A percentile compares a stretch with the other conserved stretches of the same genome.
These are phyloP conservation scores for Gymnocheta viridis DNA, from an alignment of 2,888 invertebrate genomes.

Conservation along the genomic window DNA sequence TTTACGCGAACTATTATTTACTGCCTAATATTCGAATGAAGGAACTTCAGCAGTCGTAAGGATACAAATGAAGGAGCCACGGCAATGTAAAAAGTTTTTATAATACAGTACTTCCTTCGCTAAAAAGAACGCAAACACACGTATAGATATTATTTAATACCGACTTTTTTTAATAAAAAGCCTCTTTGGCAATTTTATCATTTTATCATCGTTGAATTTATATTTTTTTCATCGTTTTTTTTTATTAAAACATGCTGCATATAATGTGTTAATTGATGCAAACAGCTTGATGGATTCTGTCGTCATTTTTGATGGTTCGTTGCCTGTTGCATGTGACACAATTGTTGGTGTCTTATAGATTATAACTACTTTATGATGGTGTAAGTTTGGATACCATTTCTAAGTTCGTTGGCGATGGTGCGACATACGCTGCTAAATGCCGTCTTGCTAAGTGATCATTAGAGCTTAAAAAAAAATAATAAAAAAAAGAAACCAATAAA, in stretches of 20 bases:
- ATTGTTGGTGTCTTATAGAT: slow-evolving; percentile 66
- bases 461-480: slow-evolving; percentile 56
- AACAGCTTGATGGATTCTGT: slow-evolving; percentile 36
- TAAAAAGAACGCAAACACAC: slow-evolving; percentile 74
- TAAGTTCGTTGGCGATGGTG: slow-evolving; percentile 27
- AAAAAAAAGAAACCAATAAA: not conserved
- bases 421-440: slow-evolving; percentile 35
- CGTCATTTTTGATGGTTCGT: slow-evolving; percentile 70
- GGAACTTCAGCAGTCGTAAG: slow-evolving; percentile 73
- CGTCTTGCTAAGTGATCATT: slow-evolving; percentile 40
- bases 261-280: slow-evolving; percentile 27
- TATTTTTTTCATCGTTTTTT: slow-evolving; percentile 68
- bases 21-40: not conserved
- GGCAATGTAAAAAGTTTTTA: slow-evolving; percentile 78
- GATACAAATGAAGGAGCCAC: slow-evolving; percentile 80
- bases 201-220: slow-evolving; percentile 51
- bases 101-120: slow-evolving; percentile 67
- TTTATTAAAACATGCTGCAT: slow-evolving; percentile 49
- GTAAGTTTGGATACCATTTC: slow-evolving; percentile 48
- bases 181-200: slow-evolving; percentile 1
- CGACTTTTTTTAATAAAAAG: not conserved
- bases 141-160: slow-evolving; percentile 79
- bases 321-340: slow-evolving; percentile 73
- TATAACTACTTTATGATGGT: slow-evolving; percentile 48
- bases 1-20: too few species aligned